These are phyloP conservation scores for Caenorhabditis latens DNA, from an alignment of 1,140 invertebrate species.

Conservation along the genomic window DNA sequence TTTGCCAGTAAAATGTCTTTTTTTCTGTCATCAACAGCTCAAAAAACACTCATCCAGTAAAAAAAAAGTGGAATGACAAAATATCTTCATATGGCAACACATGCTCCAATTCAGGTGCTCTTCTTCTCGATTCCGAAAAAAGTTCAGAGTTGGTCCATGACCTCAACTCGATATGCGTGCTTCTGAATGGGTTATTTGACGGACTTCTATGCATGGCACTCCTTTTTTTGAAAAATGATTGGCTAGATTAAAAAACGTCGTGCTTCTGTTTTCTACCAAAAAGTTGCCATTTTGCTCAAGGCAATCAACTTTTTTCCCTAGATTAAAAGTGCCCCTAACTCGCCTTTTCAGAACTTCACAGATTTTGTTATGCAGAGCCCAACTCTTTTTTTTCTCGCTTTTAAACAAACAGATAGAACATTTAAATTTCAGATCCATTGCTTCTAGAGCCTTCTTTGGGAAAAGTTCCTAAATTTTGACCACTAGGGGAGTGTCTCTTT, in stretches of 20 bases:
- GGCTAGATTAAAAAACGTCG: conserved; percentile 43
- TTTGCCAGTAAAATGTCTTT: conserved; percentile 8
- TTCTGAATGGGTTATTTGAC: conserved; percentile 18
- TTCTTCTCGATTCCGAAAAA: not conserved
- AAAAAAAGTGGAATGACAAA: not conserved
- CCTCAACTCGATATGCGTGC: conserved; percentile 29
- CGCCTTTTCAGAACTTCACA: conserved; percentile 10
- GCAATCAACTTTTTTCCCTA: conserved; percentile 44
- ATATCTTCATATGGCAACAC: conserved; percentile 2
- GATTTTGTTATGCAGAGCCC: not conserved
- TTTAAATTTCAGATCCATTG: not conserved
- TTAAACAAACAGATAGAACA: not conserved
- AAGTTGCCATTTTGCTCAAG: conserved; percentile 52
- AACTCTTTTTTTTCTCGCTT: not conserved
- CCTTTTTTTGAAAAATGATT: conserved; percentile 58
- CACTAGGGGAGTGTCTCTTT: conserved; percentile 18
- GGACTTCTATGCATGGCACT: not conserved
- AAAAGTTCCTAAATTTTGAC: conserved; percentile 15
- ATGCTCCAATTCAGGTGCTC: conserved; percentile 39
- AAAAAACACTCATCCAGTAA: conserved; percentile 2
- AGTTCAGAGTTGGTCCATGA: not conserved
- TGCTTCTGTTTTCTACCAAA: not conserved
- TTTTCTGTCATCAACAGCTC: conserved; percentile 19
- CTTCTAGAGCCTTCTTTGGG: not conserved
- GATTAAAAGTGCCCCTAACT: conserved; percentile 25